These are phyloP conservation scores for Camelus dromedarius DNA, from an alignment of 2,113 vertebrate species.

Conservation along the genomic window DNA sequence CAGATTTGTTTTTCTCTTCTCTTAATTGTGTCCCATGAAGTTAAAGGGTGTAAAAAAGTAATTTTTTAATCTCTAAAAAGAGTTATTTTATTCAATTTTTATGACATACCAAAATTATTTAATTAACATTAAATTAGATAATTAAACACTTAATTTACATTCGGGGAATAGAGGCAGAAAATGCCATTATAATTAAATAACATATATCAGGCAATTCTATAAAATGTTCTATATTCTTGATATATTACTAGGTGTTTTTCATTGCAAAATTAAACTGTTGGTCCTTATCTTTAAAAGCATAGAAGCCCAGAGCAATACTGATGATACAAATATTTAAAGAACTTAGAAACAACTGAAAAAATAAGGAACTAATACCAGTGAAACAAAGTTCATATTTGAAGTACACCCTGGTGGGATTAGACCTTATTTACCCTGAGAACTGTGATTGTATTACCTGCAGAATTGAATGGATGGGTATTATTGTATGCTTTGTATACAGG, in stretches of 20 bases:
- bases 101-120: constrained; percentile 40
- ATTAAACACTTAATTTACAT: constrained; percentile 67
- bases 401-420: constrained; percentile 71
- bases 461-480: not conserved
- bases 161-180: constrained; percentile 58
- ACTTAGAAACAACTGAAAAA: constrained; percentile 80
- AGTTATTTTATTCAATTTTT: constrained; percentile 63
- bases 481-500: not conserved
- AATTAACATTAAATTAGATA: constrained; percentile 68
- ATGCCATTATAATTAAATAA: constrained; percentile 67
- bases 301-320: constrained; percentile 1
- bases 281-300: constrained; percentile 63
- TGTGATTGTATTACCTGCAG: constrained; percentile 54
- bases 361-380: constrained; percentile 70
- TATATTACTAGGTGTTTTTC: constrained; percentile 58
- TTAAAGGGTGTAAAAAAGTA: not conserved
- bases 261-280: constrained; percentile 54
- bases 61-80: constrained; percentile 47
- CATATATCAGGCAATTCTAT: constrained; percentile 56
- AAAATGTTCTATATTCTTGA: not conserved
- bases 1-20: not conserved
- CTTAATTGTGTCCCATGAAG: not conserved
- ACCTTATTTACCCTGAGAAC: constrained; percentile 58
- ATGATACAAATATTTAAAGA: constrained; percentile 74
- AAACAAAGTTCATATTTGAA: constrained; percentile 75